A percentile compares a stretch with the other conserved stretches of the same genome.
These are phyloP conservation scores for Phaethornis superciliosus DNA, from an alignment of 2,113 vertebrate genomes.

Conservation along the genomic window DNA sequence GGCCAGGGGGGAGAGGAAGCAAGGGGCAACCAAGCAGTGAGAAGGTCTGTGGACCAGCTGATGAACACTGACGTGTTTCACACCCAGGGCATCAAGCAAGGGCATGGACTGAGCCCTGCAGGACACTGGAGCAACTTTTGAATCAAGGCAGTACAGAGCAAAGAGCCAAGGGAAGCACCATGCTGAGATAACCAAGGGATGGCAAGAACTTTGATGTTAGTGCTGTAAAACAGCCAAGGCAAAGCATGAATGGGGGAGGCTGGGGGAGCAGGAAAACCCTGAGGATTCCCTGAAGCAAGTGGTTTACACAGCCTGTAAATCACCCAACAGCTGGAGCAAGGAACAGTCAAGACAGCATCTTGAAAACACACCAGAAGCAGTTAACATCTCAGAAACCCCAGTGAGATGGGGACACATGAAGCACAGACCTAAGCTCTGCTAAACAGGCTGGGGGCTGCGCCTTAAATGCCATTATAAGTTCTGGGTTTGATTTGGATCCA, in stretches of 20 bases:
- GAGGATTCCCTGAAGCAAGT: neutral
- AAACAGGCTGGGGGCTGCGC: neutral
- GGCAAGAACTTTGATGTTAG: neutral
- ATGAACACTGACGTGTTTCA: neutral
- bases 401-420: neutral
- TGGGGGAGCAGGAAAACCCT: neutral
- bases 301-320: neutral
- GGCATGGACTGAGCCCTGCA: neutral
- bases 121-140: neutral
- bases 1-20: neutral
- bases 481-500: neutral
- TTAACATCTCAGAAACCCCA: neutral
- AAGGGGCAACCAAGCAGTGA: neutral
- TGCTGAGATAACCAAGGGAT: neutral
- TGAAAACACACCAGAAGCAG: neutral
- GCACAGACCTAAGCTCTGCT: neutral
- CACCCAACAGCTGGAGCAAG: neutral
- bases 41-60: neutral
- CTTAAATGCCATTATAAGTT: neutral
- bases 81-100: neutral
- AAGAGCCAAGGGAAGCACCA: neutral
- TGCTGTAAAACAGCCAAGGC: neutral
- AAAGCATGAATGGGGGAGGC: neutral
- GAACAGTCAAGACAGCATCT: neutral
- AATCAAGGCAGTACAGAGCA: neutral